Conservation (phyloP, 2,888 invertebrate species). For the Tineola bisselliella region DNA sequence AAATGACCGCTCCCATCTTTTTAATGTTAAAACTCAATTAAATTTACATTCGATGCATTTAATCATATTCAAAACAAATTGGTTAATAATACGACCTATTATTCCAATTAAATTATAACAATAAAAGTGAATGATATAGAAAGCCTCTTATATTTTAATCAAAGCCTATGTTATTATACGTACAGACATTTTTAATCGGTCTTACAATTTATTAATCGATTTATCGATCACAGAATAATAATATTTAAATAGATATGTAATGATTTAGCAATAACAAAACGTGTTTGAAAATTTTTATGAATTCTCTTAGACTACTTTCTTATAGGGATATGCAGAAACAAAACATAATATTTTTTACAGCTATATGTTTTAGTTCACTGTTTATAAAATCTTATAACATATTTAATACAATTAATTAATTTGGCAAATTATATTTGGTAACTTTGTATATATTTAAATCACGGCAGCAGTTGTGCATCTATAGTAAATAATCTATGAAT, state of each 20-base stretch:
- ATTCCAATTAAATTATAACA: too few relatives aligned
- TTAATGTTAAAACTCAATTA: neutral
- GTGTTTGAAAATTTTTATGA: too few relatives aligned
- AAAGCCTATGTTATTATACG: slow-evolving; percentile 32
- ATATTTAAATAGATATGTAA: neutral
- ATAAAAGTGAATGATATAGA: neutral
- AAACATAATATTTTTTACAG: too few relatives aligned
- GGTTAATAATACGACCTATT: neutral
- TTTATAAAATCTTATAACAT: too few relatives aligned
- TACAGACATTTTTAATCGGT: slow-evolving; percentile 32
- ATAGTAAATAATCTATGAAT: neutral
- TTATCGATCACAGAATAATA: neutral
- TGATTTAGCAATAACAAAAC: too few relatives aligned
- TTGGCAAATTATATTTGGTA: too few relatives aligned
- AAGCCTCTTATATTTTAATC: slow-evolving; percentile 21
- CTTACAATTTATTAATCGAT: slow-evolving; percentile 12
- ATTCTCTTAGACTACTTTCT: too few relatives aligned
- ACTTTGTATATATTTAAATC: neutral
- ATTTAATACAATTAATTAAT: too few relatives aligned
- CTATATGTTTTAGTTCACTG: too few relatives aligned
- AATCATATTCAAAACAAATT: neutral
- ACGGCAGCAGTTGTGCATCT: neutral
- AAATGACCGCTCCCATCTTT: too few relatives aligned
- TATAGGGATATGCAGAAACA: too few relatives aligned
- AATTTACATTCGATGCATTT: neutral